Evolutionary conservation across 2,113 vertebrate species (phyloP).

Genomic region (Tricholaema leucomelas): DNA sequence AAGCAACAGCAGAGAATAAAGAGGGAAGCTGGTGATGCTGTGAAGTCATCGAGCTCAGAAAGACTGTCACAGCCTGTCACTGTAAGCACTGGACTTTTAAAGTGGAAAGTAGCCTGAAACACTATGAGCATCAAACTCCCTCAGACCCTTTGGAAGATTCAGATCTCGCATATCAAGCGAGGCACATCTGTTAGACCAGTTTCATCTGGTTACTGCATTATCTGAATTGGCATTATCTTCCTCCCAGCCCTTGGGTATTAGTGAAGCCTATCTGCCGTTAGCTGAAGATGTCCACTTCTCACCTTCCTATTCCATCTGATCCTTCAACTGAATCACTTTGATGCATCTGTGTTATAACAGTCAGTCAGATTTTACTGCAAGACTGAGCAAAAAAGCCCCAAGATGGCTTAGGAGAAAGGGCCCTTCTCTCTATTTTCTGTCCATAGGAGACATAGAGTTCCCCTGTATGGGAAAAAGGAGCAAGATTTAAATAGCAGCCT

Average conservation of each 20-base stretch:
- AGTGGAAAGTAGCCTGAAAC: not conserved
- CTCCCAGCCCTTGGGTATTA: not conserved
- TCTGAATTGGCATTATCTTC: not conserved
- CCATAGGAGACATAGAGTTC: not conserved
- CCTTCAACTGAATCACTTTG: not conserved
- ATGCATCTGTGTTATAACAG: not conserved
- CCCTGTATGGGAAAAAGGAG: not conserved
- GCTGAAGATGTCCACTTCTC: not conserved
- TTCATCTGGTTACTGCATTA: not conserved
- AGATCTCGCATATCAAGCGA: not conserved
- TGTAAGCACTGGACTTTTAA: not conserved
- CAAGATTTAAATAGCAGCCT: not conserved
- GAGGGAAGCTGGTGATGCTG: not conserved
- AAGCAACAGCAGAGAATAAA: constrained; percentile 35
- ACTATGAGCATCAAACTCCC: not conserved
- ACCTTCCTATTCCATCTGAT: not conserved
- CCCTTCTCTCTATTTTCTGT: not conserved
- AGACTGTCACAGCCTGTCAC: not conserved
- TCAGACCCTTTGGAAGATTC: not conserved
- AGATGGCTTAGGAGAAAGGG: not conserved
- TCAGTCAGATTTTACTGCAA: not conserved
- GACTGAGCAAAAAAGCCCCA: not conserved
- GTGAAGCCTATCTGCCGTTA: not conserved
- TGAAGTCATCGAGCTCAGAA: constrained; percentile 10
- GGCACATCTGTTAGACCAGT: not conserved